Conservation (phyloP, 2,113 vertebrate species). For the Leiothrix lutea region DNA sequence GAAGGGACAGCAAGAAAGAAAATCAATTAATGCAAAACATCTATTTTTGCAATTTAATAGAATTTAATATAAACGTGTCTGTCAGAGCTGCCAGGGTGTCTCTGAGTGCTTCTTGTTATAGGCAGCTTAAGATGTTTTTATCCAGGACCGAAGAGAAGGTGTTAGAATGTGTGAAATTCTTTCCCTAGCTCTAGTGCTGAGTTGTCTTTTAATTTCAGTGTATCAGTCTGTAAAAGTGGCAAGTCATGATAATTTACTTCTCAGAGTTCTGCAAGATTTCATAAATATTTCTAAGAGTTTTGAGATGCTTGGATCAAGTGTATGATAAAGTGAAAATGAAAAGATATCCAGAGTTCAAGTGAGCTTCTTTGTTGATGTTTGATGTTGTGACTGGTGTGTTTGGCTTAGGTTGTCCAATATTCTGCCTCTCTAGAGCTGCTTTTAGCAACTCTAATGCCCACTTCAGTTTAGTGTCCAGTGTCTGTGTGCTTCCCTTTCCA, state of each 20-base stretch:
- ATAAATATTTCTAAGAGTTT: conserved; percentile 30
- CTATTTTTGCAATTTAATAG: not conserved
- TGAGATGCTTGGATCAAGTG: not conserved
- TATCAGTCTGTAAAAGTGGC: not conserved
- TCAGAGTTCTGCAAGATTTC: not conserved
- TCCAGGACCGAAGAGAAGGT: not conserved
- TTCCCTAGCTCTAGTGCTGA: not conserved
- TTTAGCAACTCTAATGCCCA: not conserved
- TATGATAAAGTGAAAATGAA: not conserved
- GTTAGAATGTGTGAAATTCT: not conserved
- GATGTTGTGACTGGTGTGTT: not conserved
- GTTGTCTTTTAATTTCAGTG: conserved; percentile 1
- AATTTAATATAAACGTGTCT: not conserved
- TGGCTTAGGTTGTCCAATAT: not conserved
- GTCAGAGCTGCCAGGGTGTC: not conserved
- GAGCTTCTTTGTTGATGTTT: not conserved
- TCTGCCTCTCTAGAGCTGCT: not conserved
- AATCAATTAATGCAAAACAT: not conserved
- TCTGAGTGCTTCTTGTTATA: not conserved
- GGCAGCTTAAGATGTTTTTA: not conserved
- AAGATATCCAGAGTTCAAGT: not conserved
- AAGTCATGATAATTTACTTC: not conserved
- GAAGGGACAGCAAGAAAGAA: not conserved
- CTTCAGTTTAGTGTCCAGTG: not conserved
- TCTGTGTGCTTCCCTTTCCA: not conserved